Evolutionary conservation across 2,888 invertebrate genomes (phyloP).

Genomic region (Fragum whitleyi): DNA sequence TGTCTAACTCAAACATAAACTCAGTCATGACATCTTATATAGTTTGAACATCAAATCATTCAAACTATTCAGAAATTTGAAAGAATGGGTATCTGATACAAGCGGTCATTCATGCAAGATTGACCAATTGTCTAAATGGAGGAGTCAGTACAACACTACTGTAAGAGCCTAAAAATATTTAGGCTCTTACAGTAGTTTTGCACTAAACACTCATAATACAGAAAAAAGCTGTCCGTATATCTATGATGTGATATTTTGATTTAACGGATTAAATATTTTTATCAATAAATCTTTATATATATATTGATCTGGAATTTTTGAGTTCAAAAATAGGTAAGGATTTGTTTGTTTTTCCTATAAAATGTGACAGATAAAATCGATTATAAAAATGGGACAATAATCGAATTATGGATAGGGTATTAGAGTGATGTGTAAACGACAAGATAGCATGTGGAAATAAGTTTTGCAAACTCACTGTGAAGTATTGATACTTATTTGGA

Average conservation of each 20-base stretch:
- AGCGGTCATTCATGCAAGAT: no score
- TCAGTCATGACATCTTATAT: no score
- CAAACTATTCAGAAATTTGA: no score
- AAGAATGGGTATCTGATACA: no score
- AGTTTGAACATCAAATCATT: no score
- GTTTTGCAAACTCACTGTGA: constrained; percentile 1
- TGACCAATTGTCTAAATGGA: no score
- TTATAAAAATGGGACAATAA: constrained; percentile 18
- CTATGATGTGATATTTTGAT: neutral
- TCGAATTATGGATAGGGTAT: constrained; percentile 11
- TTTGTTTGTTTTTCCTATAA: neutral
- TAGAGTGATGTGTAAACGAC: neutral
- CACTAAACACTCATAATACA: no score
- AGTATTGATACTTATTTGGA: neutral
- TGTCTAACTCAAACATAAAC: no score
- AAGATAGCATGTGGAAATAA: neutral
- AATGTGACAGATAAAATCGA: constrained; percentile 28
- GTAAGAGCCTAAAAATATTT: no score
- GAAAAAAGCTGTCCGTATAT: no score
- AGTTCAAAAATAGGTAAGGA: neutral
- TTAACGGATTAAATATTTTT: neutral
- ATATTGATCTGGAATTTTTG: neutral
- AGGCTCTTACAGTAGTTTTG: no score
- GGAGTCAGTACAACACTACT: no score
- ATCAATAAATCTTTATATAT: neutral